Conservation (phyloP, 1,140 invertebrate species). For the Lanistes nyassanus region DNA sequence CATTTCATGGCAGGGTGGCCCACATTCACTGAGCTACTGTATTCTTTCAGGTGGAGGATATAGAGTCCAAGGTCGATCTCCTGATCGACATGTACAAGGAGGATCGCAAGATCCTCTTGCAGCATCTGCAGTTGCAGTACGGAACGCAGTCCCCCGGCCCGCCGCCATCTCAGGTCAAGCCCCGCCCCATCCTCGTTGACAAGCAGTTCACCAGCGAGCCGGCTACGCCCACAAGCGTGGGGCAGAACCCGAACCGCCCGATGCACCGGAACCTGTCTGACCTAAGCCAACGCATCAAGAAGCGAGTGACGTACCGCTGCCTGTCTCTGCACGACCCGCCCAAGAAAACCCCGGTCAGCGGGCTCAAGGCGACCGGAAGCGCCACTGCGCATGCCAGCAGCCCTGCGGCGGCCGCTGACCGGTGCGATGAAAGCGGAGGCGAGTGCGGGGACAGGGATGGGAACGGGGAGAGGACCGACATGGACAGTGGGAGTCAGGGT, state of each 20-base stretch:
- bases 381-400: not conserved
- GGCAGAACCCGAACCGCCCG: slow-evolving; percentile 58
- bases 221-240: slow-evolving; percentile 73
- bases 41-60: slow-evolving; percentile 83
- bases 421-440: not conserved
- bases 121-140: slow-evolving; percentile 34
- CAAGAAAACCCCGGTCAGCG: slow-evolving; percentile 1
- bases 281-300: slow-evolving; percentile 82
- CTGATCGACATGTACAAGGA: slow-evolving; percentile 93
- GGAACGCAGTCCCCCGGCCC: slow-evolving; percentile 26
- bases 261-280: slow-evolving; percentile 84
- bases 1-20: no score
- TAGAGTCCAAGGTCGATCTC: slow-evolving; percentile 89
- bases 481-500: not conserved
- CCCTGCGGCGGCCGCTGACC: not conserved
- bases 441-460: no score
- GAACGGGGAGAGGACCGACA: not conserved
- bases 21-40: no score
- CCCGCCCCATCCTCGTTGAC: slow-evolving; percentile 69
- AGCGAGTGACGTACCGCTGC: slow-evolving; percentile 76
- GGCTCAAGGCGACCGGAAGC: not conserved
- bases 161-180: slow-evolving; percentile 34
- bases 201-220: slow-evolving; percentile 81
- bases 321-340: slow-evolving; percentile 38
- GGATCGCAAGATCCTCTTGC: slow-evolving; percentile 72